A percentile compares a stretch with the other conserved stretches of the same genome.
phyloP scores from a whole-genome alignment of 2,797 vertebrate species.

The Pangasius krempfi region DNA sequence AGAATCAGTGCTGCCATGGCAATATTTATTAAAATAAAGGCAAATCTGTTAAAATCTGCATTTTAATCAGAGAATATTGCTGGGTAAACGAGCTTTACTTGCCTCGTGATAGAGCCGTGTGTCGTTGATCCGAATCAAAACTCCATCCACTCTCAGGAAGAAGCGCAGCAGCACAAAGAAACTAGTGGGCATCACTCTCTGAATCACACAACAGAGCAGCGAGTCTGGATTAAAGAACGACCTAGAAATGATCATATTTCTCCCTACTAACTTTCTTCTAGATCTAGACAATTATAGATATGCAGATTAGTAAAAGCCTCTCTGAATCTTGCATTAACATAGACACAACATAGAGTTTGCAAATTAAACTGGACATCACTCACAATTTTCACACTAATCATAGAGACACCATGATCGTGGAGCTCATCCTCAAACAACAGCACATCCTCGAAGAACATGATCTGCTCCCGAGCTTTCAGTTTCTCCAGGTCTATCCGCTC shows the following conservation, averaged over 20 bases:
- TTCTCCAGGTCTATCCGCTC: constrained; percentile 94
- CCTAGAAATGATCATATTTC: not conserved
- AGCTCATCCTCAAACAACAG: constrained; percentile 95
- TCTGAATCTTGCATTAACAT: not conserved
- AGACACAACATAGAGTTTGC: not conserved
- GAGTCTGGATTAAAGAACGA: not conserved
- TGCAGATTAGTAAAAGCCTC: not conserved
- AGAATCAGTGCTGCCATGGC: not conserved
- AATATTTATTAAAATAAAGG: not conserved
- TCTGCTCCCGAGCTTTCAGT: constrained; percentile 92
- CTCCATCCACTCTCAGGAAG: constrained; percentile 94
- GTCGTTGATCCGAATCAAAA: constrained; percentile 93
- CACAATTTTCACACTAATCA: constrained; percentile 94
- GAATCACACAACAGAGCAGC: constrained; percentile 25
- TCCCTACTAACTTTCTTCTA: not conserved
- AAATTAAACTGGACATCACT: constrained; percentile 66
- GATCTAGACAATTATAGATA: not conserved
- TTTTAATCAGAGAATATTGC: not conserved
- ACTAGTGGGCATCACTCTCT: constrained; percentile 98
- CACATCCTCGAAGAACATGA: constrained; percentile 96
- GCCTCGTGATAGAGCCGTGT: constrained; percentile 92
- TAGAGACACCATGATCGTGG: constrained; percentile 96
- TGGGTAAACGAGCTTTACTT: constrained; percentile 45
- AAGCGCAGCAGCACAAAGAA: constrained; percentile 93
- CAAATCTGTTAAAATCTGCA: not conserved